These are phyloP conservation scores for Rapana venosa DNA, from an alignment of 2,888 invertebrate genomes.

Conservation along the genomic window DNA sequence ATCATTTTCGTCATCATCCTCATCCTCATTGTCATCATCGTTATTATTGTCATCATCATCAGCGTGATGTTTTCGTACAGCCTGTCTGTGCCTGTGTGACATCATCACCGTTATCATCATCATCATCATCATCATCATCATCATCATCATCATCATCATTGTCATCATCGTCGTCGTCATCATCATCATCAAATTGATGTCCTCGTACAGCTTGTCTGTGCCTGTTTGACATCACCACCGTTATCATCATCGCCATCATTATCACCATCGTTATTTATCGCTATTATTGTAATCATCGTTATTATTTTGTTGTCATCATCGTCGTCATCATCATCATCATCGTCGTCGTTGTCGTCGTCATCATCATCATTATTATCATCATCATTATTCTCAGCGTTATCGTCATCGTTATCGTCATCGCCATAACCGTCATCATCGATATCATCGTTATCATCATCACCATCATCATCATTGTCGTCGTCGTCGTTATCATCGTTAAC, in stretches of 20 bases:
- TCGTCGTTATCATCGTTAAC: not conserved
- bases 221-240: conserved; percentile 54
- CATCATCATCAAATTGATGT: conserved; percentile 50
- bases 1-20: not conserved
- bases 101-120: not conserved
- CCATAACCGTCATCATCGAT: not conserved
- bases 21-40: not conserved
- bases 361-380: conserved; percentile 38
- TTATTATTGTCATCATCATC: conserved; percentile 59
- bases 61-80: conserved; percentile 60
- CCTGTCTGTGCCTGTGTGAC: conserved; percentile 54
- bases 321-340: conserved; percentile 40
- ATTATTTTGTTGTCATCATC: conserved; percentile 31
- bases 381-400: not conserved
- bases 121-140: conserved; percentile 20
- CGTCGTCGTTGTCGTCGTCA: conserved; percentile 47
- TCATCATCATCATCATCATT: too few species aligned
- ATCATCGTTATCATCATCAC: conserved; percentile 11
- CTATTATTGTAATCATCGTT: conserved; percentile 42
- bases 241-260: not conserved
- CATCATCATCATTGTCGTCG: not conserved
- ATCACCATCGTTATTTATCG: conserved; percentile 30
- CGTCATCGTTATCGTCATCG: conserved; percentile 17
- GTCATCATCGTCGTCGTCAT: conserved; percentile 34
- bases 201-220: conserved; percentile 55